Percentiles rank a stretch among this genome's conserved stretches.
Conservation (phyloP, 2,113 vertebrate species). For the Eurypyga helias region DNA sequence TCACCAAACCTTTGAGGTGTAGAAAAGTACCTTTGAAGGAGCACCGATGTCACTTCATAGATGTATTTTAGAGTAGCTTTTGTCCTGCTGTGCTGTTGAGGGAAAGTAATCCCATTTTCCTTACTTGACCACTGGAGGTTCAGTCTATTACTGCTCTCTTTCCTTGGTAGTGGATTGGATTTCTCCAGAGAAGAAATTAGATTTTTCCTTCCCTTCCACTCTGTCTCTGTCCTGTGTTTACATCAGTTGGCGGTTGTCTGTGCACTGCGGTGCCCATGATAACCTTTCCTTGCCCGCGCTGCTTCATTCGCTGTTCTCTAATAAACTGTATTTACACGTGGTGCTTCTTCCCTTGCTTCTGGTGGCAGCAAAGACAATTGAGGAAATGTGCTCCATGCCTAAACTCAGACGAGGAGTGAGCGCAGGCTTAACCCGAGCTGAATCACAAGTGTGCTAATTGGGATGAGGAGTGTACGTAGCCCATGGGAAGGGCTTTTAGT, state of each 20-base stretch:
- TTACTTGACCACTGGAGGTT: neutral
- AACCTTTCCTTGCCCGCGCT: neutral
- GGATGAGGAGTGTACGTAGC: fast-evolving
- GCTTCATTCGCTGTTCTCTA: slow-evolving; percentile 14
- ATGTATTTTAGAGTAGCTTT: neutral
- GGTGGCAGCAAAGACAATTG: neutral
- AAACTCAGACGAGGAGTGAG: neutral
- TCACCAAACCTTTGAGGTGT: neutral
- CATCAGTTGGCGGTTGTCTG: neutral
- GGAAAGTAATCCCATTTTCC: slow-evolving; percentile 1
- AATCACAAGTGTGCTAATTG: neutral
- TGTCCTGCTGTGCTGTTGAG: neutral
- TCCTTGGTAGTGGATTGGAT: slow-evolving; percentile 17
- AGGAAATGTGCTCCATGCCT: neutral
- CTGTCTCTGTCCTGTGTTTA: slow-evolving; percentile 9
- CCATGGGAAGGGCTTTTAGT: neutral
- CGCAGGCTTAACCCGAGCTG: neutral
- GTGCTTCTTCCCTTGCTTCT: neutral
- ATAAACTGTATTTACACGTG: neutral
- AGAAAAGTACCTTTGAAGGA: neutral
- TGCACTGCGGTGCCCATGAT: neutral
- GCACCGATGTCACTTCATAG: neutral
- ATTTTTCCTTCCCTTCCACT: slow-evolving; percentile 31
- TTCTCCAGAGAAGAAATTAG: slow-evolving; percentile 43
- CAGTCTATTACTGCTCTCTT: slow-evolving; percentile 37